Conservation (phyloP, 2,797 vertebrate genomes). For the Amazonetta brasiliensis region DNA sequence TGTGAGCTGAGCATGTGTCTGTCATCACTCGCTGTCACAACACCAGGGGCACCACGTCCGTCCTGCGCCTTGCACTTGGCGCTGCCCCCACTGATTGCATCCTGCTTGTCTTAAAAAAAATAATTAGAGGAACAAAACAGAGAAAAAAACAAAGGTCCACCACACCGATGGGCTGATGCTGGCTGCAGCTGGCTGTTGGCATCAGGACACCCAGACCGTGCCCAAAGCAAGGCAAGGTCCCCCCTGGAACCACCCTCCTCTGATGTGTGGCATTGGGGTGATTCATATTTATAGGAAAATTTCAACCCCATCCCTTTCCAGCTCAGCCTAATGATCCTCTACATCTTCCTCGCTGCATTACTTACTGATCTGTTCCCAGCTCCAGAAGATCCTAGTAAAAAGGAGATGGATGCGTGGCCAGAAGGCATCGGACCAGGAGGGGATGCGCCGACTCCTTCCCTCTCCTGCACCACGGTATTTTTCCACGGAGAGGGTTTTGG, state of each 20-base stretch:
- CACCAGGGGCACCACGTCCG: rapidly evolving
- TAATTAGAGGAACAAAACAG: rapidly evolving
- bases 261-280: background rate
- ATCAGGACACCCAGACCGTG: no score
- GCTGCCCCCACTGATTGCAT: rapidly evolving
- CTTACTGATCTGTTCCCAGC: background rate
- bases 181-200: no score
- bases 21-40: background rate
- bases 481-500: background rate
- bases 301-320: background rate
- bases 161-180: background rate
- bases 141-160: background rate
- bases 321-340: background rate
- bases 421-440: background rate
- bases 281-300: background rate
- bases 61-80: background rate
- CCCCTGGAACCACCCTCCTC: no score
- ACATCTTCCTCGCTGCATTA: rapidly evolving
- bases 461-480: rapidly evolving
- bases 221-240: no score
- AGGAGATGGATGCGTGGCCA: background rate
- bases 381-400: background rate
- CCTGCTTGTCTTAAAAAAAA: rapidly evolving
- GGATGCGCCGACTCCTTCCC: background rate
- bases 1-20: background rate